Evolutionary conservation across 2,888 invertebrate genomes (phyloP).

Genomic region (Luperina testacea): DNA sequence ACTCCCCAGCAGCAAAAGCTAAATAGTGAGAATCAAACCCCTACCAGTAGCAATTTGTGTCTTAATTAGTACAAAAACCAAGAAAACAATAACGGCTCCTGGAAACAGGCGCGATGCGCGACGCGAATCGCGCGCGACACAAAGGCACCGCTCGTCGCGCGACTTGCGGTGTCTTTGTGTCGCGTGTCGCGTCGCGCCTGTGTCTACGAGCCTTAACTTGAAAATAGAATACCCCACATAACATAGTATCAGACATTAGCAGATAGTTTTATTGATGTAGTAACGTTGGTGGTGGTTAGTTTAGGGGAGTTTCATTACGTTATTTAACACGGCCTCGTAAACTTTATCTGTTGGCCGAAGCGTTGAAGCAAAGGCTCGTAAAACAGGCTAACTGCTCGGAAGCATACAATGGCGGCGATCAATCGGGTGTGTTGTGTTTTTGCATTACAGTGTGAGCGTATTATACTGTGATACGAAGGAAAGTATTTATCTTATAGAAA

Average conservation of each 20-base stretch:
- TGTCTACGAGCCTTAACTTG: too few relatives aligned
- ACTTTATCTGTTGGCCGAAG: slow-evolving; percentile 71
- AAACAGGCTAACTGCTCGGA: slow-evolving; percentile 69
- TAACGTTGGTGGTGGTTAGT: slow-evolving; percentile 66
- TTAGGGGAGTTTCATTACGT: slow-evolving; percentile 72
- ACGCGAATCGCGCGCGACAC: too few relatives aligned
- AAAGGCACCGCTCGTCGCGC: too few relatives aligned
- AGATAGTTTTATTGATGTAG: slow-evolving; percentile 65
- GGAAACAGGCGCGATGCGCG: too few relatives aligned
- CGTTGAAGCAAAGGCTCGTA: slow-evolving; percentile 60
- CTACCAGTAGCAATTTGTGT: too few relatives aligned
- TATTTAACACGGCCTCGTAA: slow-evolving; percentile 76
- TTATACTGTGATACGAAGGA: background rate
- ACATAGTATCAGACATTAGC: background rate
- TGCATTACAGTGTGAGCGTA: slow-evolving; percentile 7
- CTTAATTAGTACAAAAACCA: too few relatives aligned
- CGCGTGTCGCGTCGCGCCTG: too few relatives aligned
- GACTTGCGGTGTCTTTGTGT: too few relatives aligned
- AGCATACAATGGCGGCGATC: slow-evolving; percentile 67
- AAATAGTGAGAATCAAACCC: too few relatives aligned
- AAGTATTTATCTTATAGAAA: background rate
- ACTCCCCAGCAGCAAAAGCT: too few relatives aligned
- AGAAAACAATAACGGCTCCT: too few relatives aligned
- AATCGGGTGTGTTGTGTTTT: slow-evolving; percentile 47
- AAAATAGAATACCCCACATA: too few relatives aligned